phyloP scores from a whole-genome alignment of 23 tunicate genomes.

The Clavelina lepadiformis region DNA sequence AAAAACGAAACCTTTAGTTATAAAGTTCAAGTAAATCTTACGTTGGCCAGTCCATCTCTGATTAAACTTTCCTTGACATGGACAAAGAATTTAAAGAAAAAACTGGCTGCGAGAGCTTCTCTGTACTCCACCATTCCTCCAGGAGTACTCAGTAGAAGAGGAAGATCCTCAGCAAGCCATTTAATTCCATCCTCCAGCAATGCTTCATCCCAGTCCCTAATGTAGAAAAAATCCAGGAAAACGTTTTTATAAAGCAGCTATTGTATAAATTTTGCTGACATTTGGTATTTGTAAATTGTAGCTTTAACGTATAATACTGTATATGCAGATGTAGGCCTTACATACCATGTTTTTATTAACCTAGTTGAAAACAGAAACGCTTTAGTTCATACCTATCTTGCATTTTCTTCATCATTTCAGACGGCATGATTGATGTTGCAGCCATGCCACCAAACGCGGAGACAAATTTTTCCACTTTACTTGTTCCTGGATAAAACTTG shows the following conservation, averaged over 20 bases:
- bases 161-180: conserved; percentile 73
- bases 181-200: conserved; percentile 32
- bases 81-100: conserved; percentile 88
- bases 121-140: conserved; percentile 98
- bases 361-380: not conserved
- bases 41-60: conserved; percentile 27
- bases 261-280: too few relatives aligned
- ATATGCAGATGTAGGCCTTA: too few relatives aligned
- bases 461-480: conserved; percentile 49
- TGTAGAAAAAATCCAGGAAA: not conserved
- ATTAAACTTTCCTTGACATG: conserved; percentile 18
- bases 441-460: conserved; percentile 95
- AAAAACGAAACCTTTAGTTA: not conserved
- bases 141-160: conserved; percentile 57
- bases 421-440: conserved; percentile 61
- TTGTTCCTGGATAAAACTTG: conserved; percentile 46
- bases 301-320: not conserved
- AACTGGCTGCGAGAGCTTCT: conserved; percentile 78
- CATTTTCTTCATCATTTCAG: conserved; percentile 44
- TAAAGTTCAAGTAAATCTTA: not conserved
- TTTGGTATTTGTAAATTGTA: too few relatives aligned
- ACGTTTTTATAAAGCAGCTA: not conserved
- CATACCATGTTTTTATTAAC: too few relatives aligned
- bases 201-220: conserved; percentile 48
- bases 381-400: conserved; percentile 47